A percentile compares a stretch with the other conserved stretches of the same genome.
phyloP scores from a whole-genome alignment of 1,140 invertebrate genomes.

The Eupristina koningsbergeri region DNA sequence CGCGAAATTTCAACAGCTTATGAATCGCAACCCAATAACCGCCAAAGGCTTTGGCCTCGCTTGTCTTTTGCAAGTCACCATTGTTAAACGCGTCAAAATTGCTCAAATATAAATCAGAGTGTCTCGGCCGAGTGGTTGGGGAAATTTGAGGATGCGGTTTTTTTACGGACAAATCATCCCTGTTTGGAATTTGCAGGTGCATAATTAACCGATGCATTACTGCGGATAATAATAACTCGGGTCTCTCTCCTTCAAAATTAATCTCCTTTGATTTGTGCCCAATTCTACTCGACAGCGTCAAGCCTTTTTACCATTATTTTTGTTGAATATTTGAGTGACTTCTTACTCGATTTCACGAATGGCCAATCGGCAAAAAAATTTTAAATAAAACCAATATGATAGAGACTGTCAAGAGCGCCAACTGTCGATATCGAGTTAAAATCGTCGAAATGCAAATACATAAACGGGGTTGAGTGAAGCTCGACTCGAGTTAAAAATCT shows the following conservation, averaged over 20 bases:
- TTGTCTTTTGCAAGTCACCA: too few relatives aligned
- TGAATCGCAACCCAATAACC: neutral
- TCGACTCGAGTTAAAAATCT: constrained; percentile 11
- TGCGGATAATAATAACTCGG: neutral
- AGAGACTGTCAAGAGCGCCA: neutral
- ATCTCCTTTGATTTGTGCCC: constrained; percentile 2
- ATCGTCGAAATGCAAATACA: constrained; percentile 27
- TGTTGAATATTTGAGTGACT: neutral
- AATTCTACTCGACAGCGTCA: neutral
- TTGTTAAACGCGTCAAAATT: too few relatives aligned
- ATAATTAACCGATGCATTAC: neutral
- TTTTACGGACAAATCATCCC: too few relatives aligned
- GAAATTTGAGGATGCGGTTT: too few relatives aligned
- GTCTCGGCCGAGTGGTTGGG: too few relatives aligned
- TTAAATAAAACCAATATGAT: neutral
- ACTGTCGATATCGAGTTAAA: constrained; percentile 3
- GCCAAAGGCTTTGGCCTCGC: too few relatives aligned
- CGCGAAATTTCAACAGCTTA: neutral
- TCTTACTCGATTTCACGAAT: neutral
- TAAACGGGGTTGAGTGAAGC: neutral
- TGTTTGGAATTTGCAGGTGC: too few relatives aligned
- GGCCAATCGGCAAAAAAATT: neutral
- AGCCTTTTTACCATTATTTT: neutral
- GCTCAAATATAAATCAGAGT: too few relatives aligned
- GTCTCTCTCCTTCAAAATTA: neutral